phyloP scores from a whole-genome alignment of 2,888 invertebrate genomes.

The Cactoblastis cactorum region DNA sequence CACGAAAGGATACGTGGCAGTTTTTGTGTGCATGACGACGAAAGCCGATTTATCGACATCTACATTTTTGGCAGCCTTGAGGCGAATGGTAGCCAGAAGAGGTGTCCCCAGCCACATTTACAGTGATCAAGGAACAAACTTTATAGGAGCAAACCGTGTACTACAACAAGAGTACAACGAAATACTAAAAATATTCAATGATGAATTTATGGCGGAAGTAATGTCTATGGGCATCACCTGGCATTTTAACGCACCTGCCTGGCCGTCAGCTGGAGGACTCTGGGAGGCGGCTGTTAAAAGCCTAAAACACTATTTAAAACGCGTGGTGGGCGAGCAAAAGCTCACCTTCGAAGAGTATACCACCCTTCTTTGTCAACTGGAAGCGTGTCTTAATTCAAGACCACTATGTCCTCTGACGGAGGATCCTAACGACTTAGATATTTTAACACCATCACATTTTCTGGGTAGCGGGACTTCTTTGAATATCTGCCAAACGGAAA shows the following conservation, averaged over 20 bases:
- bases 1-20: background rate
- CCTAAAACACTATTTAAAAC: background rate
- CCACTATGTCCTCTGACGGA: background rate
- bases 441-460: background rate
- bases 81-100: slow-evolving; percentile 26
- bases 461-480: background rate
- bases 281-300: slow-evolving; percentile 20
- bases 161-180: slow-evolving; percentile 12
- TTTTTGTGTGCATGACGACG: background rate
- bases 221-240: background rate
- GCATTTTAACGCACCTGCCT: background rate
- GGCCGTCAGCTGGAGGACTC: slow-evolving; percentile 13
- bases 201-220: background rate
- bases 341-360: slow-evolving; percentile 2
- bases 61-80: slow-evolving; percentile 27
- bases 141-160: slow-evolving; percentile 25
- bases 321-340: slow-evolving; percentile 1
- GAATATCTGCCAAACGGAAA: no score
- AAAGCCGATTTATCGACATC: slow-evolving; percentile 23
- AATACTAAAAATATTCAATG: background rate
- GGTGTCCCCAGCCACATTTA: slow-evolving; percentile 27
- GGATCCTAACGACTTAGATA: background rate
- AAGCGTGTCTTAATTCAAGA: slow-evolving; percentile 1
- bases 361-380: background rate
- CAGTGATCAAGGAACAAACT: slow-evolving; percentile 28